These are phyloP conservation scores for Globodera rostochiensis DNA, from an alignment of 1,140 invertebrate genomes.

Conservation along the genomic window DNA sequence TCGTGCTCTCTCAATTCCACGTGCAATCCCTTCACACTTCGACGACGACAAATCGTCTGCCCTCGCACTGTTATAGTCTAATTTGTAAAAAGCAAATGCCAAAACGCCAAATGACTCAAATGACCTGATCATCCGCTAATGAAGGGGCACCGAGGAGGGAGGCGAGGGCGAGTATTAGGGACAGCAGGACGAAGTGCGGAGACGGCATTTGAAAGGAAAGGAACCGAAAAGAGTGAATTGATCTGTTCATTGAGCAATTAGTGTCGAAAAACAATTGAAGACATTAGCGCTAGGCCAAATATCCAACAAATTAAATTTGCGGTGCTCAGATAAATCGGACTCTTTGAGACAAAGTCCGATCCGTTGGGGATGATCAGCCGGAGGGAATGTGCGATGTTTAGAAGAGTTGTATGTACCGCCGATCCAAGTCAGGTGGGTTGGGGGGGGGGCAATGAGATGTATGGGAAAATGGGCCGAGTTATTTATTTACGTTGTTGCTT, in stretches of 20 bases:
- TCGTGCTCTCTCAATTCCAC: constrained; percentile 46
- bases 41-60: constrained; percentile 42
- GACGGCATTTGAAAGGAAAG: too few relatives aligned
- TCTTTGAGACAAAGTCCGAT: too few relatives aligned
- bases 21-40: constrained; percentile 35
- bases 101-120: not conserved
- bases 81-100: not conserved
- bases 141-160: not conserved
- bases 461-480: not conserved
- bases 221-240: too few relatives aligned
- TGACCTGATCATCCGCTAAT: not conserved
- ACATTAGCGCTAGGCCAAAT: too few relatives aligned
- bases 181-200: not conserved
- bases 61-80: constrained; percentile 37
- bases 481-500: not conserved
- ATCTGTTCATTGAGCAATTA: too few relatives aligned
- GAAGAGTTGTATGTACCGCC: not conserved
- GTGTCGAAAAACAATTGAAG: too few relatives aligned
- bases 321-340: too few relatives aligned
- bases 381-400: not conserved
- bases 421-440: not conserved
- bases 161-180: not conserved
- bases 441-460: not conserved
- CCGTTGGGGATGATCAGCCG: not conserved
- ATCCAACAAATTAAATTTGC: too few relatives aligned